Base-by-base conservation (phyloP, 2,797 vertebrate species). In the Anomalospiza imberbis region DNA sequence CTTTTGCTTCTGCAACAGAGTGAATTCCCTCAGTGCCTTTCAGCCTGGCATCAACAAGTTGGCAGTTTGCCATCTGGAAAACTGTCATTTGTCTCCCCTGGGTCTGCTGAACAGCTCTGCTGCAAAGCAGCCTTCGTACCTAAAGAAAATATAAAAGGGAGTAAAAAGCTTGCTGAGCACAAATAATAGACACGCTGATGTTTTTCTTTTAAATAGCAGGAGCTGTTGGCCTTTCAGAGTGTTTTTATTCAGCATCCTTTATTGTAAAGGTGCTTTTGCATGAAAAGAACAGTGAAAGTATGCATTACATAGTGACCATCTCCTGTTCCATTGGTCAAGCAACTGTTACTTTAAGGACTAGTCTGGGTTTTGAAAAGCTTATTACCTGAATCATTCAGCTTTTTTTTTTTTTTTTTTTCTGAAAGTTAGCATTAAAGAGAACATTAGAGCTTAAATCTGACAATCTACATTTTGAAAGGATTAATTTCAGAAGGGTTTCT, bases 21-120 rank as follows among this genome's bases (percentile, higher is more conserved):
- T 79, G 50, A 97, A 97, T 88, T 96, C 87, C 91, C 68, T 89
- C 34, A 12, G 94, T 84, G 85, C 73, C 68, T 88, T 95, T 93
- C 92, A 84, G 20, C 4, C 3, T 9, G 4, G 50, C 70, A 81
- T 74, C 62, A n/a, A 82, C 31, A 79, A n/a, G 68, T 93, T 97
- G 97, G 97, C 95, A 89, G 89, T 75, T 85, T 95, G 94, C 95
- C 97, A 92, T 94, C 88, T 91, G 92, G 86, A 96, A 95, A 95
- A 85, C 75, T 91, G 93, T 94, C 96, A 86, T 92, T 96, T 71
- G 48, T 62, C 51, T 97, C 96, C 94, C 94, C 36, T 85, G 95
- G 71, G 96, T 44, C 58, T 75, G 31, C 47, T 68, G 91, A 96
- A 71, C 73, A 94, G 58, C 6, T 1, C 32, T 73, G 58, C 74